Percentiles rank a stretch among this genome's conserved stretches.
Evolutionary conservation across 2,113 vertebrate species (phyloP).

Genomic region (Ciconia boyciana): DNA sequence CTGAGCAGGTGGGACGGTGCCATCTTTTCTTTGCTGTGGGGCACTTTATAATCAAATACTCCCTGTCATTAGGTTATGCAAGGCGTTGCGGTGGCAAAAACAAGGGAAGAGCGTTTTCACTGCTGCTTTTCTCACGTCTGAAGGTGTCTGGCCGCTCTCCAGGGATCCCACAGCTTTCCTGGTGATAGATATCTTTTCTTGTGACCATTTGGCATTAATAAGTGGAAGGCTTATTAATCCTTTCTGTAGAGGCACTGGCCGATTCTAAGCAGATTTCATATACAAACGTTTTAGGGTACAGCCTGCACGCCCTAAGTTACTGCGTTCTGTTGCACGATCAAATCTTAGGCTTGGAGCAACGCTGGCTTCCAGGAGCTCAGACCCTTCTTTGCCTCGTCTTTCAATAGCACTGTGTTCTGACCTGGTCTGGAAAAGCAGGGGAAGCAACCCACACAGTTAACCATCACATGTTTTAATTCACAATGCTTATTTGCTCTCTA

Average conservation of each 20-base stretch:
- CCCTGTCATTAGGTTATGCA: rapidly evolving
- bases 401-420: neutral
- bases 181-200: neutral
- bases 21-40: neutral
- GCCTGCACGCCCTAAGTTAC: neutral
- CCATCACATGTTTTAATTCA: neutral
- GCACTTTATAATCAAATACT: neutral
- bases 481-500: neutral
- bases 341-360: neutral
- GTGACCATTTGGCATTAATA: neutral
- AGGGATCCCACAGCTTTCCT: neutral
- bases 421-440: neutral
- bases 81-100: neutral
- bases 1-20: neutral
- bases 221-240: neutral
- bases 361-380: neutral
- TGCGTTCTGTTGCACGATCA: neutral
- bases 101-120: neutral
- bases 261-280: neutral
- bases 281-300: rapidly evolving
- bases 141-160: neutral
- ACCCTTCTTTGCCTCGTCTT: neutral
- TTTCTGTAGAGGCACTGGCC: neutral
- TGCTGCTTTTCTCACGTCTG: rapidly evolving
- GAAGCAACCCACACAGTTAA: neutral